Conservation (phyloP, 2,113 vertebrate species). For the pig (Sus scrofa) region T2T-Sscrofa CM000821.6:17025001-17025500, state of each 20-base stretch:
- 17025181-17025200: slow-evolving; percentile 7
- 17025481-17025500: slow-evolving; percentile 78
- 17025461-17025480: slow-evolving; percentile 88
- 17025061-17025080: slow-evolving; percentile 76
- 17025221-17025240: slow-evolving; percentile 28
- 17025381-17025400: slow-evolving; percentile 87
- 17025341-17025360: slow-evolving; percentile 73
- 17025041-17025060: slow-evolving; percentile 76
- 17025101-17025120: slow-evolving; percentile 60
- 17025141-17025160: slow-evolving; percentile 24
- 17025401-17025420: slow-evolving; percentile 90
- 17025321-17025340: slow-evolving; percentile 64
- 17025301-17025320: slow-evolving; percentile 7
- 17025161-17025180: slow-evolving; percentile 53
- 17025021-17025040: slow-evolving; percentile 79
- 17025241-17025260: background rate
- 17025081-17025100: slow-evolving; percentile 78
- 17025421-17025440: slow-evolving; percentile 89
- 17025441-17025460: slow-evolving; percentile 88
- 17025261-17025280: slow-evolving; percentile 27
- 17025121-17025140: slow-evolving; percentile 59
- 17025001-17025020: slow-evolving; percentile 82
- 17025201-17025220: slow-evolving; percentile 60
- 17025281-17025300: slow-evolving; percentile 33
- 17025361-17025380: slow-evolving; percentile 82